Percentiles rank a stretch among this genome's conserved stretches.
phyloP scores from a whole-genome alignment of 2,113 vertebrate genomes.

The Dendropsophus ebraccatus region DNA sequence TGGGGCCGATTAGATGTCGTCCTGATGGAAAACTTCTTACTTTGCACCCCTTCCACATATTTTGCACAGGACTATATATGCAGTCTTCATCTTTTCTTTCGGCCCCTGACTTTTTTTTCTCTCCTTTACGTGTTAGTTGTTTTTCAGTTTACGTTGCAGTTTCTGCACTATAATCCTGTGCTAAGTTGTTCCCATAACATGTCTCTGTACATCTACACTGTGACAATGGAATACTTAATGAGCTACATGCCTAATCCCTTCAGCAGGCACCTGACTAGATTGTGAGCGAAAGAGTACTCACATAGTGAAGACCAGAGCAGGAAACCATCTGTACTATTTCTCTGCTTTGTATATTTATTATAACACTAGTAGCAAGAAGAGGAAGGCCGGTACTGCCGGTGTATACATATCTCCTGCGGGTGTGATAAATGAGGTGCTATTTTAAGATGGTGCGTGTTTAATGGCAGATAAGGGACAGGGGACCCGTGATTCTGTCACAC shows the following conservation, averaged over 20 bases:
- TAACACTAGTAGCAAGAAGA: neutral
- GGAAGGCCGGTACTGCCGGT: neutral
- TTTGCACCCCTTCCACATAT: no score
- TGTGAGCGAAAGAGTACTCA: neutral
- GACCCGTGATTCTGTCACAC: constrained; percentile 23
- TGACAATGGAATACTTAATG: neutral
- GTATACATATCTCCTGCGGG: constrained; percentile 1
- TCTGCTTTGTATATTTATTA: constrained; percentile 5
- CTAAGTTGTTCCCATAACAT: neutral
- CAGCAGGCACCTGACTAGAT: neutral
- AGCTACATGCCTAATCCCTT: no score
- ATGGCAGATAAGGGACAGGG: constrained; percentile 45
- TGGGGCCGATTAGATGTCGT: no score
- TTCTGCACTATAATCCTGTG: no score
- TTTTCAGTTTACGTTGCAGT: no score
- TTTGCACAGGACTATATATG: no score
- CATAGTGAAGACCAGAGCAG: neutral
- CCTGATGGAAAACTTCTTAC: no score
- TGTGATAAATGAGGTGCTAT: constrained; percentile 50
- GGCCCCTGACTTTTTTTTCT: neutral
- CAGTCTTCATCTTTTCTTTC: no score
- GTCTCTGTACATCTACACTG: neutral
- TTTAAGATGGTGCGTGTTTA: constrained; percentile 26
- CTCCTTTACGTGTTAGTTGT: neutral
- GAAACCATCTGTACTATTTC: neutral